Conservation (phyloP, 2,888 invertebrate genomes). For the Schizaphis graminum region DNA sequence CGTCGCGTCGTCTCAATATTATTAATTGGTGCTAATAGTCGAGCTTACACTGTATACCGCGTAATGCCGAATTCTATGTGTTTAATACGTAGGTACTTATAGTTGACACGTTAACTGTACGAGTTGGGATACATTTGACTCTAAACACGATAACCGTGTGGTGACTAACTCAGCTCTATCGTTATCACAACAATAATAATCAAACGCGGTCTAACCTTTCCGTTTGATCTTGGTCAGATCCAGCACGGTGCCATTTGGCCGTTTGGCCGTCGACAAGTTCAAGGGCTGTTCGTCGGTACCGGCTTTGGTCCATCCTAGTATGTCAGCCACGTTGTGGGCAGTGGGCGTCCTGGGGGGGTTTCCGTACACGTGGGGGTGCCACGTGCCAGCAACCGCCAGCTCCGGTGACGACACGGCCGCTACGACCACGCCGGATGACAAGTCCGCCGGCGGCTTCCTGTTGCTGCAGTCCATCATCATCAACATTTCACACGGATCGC, state of each 20-base stretch:
- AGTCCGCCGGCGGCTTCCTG: slow-evolving; percentile 59
- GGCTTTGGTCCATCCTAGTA: slow-evolving; percentile 75
- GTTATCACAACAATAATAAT: neutral
- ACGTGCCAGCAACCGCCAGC: slow-evolving; percentile 71
- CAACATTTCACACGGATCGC: slow-evolving; percentile 63
- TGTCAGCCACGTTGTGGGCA: slow-evolving; percentile 89
- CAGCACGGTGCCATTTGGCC: slow-evolving; percentile 60
- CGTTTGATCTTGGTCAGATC: slow-evolving; percentile 63
- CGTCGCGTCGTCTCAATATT: neutral
- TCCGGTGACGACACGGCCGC: slow-evolving; percentile 35
- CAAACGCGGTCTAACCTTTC: slow-evolving; percentile 27
- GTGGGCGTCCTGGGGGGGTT: slow-evolving; percentile 86
- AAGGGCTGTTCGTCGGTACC: slow-evolving; percentile 70
- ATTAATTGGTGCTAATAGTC: neutral
- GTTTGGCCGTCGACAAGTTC: slow-evolving; percentile 70
- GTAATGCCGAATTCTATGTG: neutral
- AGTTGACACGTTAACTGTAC: neutral
- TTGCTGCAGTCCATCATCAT: slow-evolving; percentile 65
- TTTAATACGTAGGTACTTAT: neutral
- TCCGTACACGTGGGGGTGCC: slow-evolving; percentile 93
- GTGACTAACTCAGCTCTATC: neutral
- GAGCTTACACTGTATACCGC: no score
- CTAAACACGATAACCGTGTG: neutral
- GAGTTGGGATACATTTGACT: neutral
- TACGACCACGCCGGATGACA: slow-evolving; percentile 30